Conservation (phyloP, 2,888 invertebrate genomes). For the Heliconius ismenius region DNA sequence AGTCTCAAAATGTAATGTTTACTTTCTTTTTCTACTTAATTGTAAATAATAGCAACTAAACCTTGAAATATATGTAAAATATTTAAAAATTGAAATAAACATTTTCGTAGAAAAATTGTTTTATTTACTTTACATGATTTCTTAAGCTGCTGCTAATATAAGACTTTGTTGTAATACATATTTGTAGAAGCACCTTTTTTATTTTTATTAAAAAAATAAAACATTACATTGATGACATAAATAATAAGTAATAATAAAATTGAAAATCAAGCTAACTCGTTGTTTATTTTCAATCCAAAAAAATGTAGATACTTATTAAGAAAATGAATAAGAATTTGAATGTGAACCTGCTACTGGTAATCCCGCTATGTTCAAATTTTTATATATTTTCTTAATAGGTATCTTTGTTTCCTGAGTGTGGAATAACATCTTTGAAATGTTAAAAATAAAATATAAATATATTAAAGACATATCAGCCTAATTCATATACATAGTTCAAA, state of each 20-base stretch:
- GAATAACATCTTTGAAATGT: no score
- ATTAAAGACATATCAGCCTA: no score
- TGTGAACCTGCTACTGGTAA: no score
- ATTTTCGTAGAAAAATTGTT: slow-evolving; percentile 72
- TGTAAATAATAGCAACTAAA: slow-evolving; percentile 65
- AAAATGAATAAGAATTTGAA: no score
- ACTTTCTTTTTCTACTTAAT: slow-evolving; percentile 61
- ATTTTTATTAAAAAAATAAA: slow-evolving; percentile 3
- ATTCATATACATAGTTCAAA: not conserved
- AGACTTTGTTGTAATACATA: slow-evolving; percentile 3
- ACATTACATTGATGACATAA: not conserved
- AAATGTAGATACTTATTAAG: no score
- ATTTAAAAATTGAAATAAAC: slow-evolving; percentile 78
- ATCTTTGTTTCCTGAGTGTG: no score
- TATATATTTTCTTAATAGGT: no score
- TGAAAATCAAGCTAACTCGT: not conserved
- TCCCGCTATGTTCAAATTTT: no score
- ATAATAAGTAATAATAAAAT: not conserved
- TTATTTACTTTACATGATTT: slow-evolving; percentile 51
- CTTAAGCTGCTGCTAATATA: slow-evolving; percentile 9
- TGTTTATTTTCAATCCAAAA: no score
- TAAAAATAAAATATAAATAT: no score
- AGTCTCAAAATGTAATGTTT: slow-evolving; percentile 45
- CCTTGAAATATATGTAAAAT: slow-evolving; percentile 68
- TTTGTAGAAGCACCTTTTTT: slow-evolving; percentile 3